Conservation (phyloP, 2,797 vertebrate genomes). For the Dermochelys coriacea region DNA sequence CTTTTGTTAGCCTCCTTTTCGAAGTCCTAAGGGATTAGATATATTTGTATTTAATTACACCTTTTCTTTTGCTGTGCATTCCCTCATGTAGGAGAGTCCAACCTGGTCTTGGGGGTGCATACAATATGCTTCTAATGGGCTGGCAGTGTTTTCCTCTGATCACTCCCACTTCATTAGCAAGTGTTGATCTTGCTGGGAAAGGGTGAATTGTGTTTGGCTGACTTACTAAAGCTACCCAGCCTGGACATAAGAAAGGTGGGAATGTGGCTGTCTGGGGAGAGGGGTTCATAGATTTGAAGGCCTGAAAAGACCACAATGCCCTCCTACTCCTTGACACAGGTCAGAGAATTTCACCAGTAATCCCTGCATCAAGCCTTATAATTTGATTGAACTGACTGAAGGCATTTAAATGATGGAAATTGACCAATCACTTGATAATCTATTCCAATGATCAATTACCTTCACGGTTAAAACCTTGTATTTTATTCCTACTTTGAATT, state of each 20-base stretch:
- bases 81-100: neutral
- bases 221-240: neutral
- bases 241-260: neutral
- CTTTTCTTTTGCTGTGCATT: neutral
- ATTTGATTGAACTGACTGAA: neutral
- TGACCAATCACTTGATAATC: slow-evolving; percentile 1
- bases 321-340: neutral
- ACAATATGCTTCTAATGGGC: neutral
- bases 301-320: neutral
- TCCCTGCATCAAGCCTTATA: neutral
- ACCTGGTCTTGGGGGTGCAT: fast-evolving
- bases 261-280: neutral
- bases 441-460: neutral
- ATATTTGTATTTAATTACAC: neutral
- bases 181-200: fast-evolving
- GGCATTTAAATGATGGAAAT: neutral
- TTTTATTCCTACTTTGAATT: neutral
- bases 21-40: neutral
- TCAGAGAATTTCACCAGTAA: neutral
- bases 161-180: neutral
- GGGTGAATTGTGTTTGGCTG: neutral
- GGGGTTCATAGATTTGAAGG: neutral
- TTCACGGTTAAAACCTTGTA: neutral
- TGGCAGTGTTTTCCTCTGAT: neutral
- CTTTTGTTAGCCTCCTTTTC: neutral